Evolutionary conservation across 2,888 invertebrate species (phyloP), one percentile per base, ranked within the genome.

Genomic region (Tanaodytes sp.): DNA sequence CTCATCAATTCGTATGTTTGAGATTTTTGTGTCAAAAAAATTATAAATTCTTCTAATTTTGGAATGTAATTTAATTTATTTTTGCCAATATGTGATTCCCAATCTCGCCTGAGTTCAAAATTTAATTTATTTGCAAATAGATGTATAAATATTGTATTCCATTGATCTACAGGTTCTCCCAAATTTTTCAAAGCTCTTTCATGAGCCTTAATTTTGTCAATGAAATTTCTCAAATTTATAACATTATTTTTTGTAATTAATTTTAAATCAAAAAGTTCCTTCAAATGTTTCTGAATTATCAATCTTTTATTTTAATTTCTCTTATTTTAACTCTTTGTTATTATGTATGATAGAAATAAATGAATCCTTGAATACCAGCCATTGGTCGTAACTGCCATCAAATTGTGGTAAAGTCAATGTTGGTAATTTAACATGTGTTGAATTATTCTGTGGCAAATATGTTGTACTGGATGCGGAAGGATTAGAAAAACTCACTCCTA

Each of bases 221-320:
- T 36, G 11, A 65, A 23, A 6, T 30, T 14, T 9, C 66, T 23
- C 0, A 66, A 39, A 14, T 16, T 27, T 6, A 6, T 11, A 9
- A 42, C 27, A 14, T 14, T 55, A n/a, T 45, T 4, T 51, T 45
- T 67, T 1, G 27, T 2, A 4, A 61, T n/a, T 20, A 12, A 2
- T 15, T 54, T n/a, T 2, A 67, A 11, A 0, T 67, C 67, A 31
- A 61, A 55, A 2, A 67, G 27, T 0, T 31, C 61, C 43, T 33
- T 20, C n/a, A 61, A 12, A 33, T 67, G 67, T 2, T 40, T 37
- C 12, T 57, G 23, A 14, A 57, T 40, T 1, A 57, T 57, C 5
- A 57, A 16, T 23, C 30, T 15, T 15, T 11, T 43, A 8, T 55
- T 55, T 5, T 40, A 42, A 23, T 49, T 42, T 31, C 63, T 36